Conservation (phyloP, 2,113 vertebrate genomes). For the Oncorhynchus gorbuscha region DNA sequence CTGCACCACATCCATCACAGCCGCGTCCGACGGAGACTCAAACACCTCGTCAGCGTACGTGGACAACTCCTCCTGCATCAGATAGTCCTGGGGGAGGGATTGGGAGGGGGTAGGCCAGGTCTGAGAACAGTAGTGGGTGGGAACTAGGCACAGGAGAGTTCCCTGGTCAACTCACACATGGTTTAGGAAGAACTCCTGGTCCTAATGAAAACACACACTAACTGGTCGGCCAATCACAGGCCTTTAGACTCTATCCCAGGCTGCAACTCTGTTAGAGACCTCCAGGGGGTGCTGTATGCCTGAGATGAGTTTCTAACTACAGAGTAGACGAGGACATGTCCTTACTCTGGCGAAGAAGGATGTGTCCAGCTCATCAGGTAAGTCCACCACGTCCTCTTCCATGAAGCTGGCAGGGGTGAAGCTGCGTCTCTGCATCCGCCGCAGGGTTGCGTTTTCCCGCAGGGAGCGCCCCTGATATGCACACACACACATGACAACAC, state of each 20-base stretch:
- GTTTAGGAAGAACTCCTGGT: too few relatives aligned
- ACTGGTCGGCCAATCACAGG: not conserved
- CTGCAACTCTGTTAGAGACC: not conserved
- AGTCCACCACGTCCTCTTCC: conserved; percentile 92
- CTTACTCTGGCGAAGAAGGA: conserved; percentile 96
- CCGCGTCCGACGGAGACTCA: conserved; percentile 88
- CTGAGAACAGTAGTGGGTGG: not conserved
- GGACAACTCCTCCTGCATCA: conserved; percentile 91
- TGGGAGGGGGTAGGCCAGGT: not conserved
- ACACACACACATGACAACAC: not conserved
- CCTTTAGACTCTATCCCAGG: not conserved
- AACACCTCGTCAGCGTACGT: conserved; percentile 93
- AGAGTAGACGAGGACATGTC: not conserved
- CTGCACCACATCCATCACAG: conserved; percentile 78
- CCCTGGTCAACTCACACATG: too few relatives aligned
- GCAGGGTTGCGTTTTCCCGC: conserved; percentile 81
- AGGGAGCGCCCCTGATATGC: conserved; percentile 83
- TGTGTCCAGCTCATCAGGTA: conserved; percentile 93
- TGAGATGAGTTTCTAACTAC: not conserved
- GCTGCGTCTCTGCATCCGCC: conserved; percentile 84
- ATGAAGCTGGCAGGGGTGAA: conserved; percentile 94
- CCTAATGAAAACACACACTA: too few relatives aligned
- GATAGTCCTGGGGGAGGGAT: conserved; percentile 79
- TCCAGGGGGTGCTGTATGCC: not conserved
- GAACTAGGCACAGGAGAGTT: too few relatives aligned